Evolutionary conservation across 1,140 invertebrate genomes (phyloP).

Genomic region (Eumaeus atala): DNA sequence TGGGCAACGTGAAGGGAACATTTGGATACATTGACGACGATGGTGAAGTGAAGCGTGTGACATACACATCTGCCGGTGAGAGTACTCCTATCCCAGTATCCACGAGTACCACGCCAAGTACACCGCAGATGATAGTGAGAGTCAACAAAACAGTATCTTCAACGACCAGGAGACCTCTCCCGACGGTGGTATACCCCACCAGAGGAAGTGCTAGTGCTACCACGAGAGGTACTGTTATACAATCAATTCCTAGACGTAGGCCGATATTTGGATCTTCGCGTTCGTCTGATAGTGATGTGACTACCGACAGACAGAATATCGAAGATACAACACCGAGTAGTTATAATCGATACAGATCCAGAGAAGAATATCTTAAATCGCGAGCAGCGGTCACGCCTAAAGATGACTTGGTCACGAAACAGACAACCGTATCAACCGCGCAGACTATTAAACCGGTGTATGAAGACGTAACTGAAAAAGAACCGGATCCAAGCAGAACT

Average conservation of each 20-base stretch:
- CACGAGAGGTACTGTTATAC: conserved; percentile 76
- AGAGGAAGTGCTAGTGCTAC: conserved; percentile 56
- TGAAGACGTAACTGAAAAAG: conserved; percentile 64
- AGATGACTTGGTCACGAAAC: conserved; percentile 52
- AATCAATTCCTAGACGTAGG: conserved; percentile 76
- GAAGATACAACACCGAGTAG: conserved; percentile 57
- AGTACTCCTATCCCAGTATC: conserved; percentile 63
- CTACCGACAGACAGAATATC: conserved; percentile 43
- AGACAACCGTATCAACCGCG: conserved; percentile 51
- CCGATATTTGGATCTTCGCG: conserved; percentile 41
- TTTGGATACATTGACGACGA: conserved; percentile 89
- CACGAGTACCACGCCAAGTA: conserved; percentile 63
- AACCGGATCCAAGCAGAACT: conserved; percentile 47
- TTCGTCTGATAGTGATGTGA: conserved; percentile 39
- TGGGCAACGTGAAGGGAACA: conserved; percentile 89
- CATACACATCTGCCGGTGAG: conserved; percentile 80
- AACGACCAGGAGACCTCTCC: conserved; percentile 64
- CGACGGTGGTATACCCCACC: conserved; percentile 67
- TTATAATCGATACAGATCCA: conserved; percentile 46
- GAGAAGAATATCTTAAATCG: conserved; percentile 46
- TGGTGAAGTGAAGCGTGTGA: conserved; percentile 88
- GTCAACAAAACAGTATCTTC: conserved; percentile 66
- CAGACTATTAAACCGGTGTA: conserved; percentile 70
- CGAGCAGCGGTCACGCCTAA: conserved; percentile 39
- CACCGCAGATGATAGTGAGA: conserved; percentile 55